Conservation (phyloP, 1,140 invertebrate species). For the Paramacrobiotus metropolitanus region DNA sequence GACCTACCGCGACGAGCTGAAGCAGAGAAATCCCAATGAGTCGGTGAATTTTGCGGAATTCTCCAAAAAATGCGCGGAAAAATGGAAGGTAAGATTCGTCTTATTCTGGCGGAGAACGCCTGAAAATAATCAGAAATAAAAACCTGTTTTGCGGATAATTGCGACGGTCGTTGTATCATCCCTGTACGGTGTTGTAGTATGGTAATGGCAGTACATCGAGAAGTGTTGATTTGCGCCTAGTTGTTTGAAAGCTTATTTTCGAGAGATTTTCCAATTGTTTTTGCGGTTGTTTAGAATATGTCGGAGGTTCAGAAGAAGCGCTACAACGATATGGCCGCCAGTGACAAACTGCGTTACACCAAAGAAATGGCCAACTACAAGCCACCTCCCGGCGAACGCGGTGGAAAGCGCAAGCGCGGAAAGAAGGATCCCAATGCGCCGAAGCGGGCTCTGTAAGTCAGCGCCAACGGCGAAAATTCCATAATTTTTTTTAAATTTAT, state of each 20-base stretch:
- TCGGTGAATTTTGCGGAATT: slow-evolving; percentile 97
- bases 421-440: slow-evolving; percentile 93
- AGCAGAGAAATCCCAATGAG: slow-evolving; percentile 96
- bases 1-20: slow-evolving; percentile 90
- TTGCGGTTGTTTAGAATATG: slow-evolving; percentile 52
- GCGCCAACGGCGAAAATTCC: no score
- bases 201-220: no score
- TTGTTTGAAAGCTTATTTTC: no score
- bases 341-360: slow-evolving; percentile 87
- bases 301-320: slow-evolving; percentile 90
- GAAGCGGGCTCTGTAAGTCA: slow-evolving; percentile 85
- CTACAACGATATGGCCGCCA: slow-evolving; percentile 95
- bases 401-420: slow-evolving; percentile 28
- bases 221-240: no score
- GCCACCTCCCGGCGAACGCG: slow-evolving; percentile 50
- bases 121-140: neutral
- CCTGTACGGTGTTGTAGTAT: no score
- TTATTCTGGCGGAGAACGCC: neutral
- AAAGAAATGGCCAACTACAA: slow-evolving; percentile 85
- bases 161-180: no score
- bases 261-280: neutral
- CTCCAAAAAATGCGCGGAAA: slow-evolving; percentile 90
- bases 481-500: no score
- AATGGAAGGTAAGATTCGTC: slow-evolving; percentile 94
- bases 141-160: no score